These are phyloP conservation scores for Drosophila meridiana DNA, from an alignment of 2,888 invertebrate species.

Conservation along the genomic window DNA sequence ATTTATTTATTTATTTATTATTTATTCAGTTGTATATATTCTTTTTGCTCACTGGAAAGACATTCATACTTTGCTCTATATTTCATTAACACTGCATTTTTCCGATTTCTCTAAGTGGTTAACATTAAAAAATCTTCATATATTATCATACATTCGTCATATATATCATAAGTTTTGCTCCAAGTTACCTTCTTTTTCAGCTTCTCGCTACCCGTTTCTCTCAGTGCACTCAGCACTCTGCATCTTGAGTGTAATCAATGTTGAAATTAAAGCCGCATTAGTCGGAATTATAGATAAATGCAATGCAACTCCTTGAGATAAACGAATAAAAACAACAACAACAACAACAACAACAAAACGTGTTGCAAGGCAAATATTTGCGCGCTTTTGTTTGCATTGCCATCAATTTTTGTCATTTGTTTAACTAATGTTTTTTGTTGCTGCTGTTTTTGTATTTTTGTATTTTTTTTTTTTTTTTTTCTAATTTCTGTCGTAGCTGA, in stretches of 20 bases:
- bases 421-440: slow-evolving; percentile 54
- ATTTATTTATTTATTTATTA: too few species aligned
- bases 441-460: slow-evolving; percentile 2
- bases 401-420: slow-evolving; percentile 78
- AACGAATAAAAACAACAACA: slow-evolving; percentile 27
- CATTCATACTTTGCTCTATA: too few species aligned
- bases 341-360: slow-evolving; percentile 8
- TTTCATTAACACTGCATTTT: background rate
- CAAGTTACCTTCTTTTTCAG: background rate
- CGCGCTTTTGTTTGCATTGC: slow-evolving; percentile 74
- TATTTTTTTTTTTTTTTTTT: slow-evolving; percentile 16
- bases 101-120: background rate
- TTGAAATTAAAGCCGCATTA: slow-evolving; percentile 74
- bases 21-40: background rate
- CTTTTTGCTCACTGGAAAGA: background rate
- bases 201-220: background rate
- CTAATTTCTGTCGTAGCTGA: slow-evolving; percentile 16
- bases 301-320: slow-evolving; percentile 50
- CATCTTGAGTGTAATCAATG: slow-evolving; percentile 59
- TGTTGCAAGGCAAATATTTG: slow-evolving; percentile 64
- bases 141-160: too few species aligned
- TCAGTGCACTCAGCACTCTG: slow-evolving; percentile 25
- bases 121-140: too few species aligned
- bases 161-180: background rate
- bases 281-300: slow-evolving; percentile 73